Conservation (phyloP, 2,113 vertebrate species). For the Tachysurus vachellii region DNA sequence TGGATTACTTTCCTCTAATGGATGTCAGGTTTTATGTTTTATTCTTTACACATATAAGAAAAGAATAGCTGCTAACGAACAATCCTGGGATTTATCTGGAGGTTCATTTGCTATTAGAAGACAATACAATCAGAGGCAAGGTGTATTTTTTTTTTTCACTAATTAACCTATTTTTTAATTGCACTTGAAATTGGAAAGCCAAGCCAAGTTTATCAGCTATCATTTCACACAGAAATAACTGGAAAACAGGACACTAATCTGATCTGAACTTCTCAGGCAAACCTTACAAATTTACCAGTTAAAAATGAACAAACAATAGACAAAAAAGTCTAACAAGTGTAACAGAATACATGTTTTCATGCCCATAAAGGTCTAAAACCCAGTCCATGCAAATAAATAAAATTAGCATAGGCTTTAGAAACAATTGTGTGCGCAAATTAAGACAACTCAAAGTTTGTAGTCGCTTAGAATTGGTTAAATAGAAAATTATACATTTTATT, state of each 20-base stretch:
- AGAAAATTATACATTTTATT: not conserved
- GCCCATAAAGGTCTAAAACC: not conserved
- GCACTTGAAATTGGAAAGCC: not conserved
- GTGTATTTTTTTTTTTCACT: not conserved
- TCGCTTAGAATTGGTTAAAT: not conserved
- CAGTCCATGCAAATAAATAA: not conserved
- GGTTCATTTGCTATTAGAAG: not conserved
- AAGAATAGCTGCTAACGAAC: not conserved
- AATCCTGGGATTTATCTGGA: not conserved
- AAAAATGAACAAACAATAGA: not conserved
- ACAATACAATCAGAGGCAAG: not conserved
- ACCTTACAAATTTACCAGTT: not conserved
- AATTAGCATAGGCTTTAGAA: not conserved
- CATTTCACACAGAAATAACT: not conserved
- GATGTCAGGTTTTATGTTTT: not conserved
- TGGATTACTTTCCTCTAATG: not conserved
- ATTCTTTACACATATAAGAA: not conserved
- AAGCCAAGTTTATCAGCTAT: not conserved
- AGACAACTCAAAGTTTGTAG: not conserved
- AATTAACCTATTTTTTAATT: not conserved
- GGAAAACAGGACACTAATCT: not conserved
- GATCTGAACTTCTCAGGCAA: not conserved
- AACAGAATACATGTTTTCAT: not conserved
- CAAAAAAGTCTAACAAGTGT: not conserved
- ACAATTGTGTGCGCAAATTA: not conserved